Evolutionary conservation across 2,888 invertebrate genomes (phyloP), one percentile per base, ranked within the genome.

Genomic region (Eugnorisma glareosa): DNA sequence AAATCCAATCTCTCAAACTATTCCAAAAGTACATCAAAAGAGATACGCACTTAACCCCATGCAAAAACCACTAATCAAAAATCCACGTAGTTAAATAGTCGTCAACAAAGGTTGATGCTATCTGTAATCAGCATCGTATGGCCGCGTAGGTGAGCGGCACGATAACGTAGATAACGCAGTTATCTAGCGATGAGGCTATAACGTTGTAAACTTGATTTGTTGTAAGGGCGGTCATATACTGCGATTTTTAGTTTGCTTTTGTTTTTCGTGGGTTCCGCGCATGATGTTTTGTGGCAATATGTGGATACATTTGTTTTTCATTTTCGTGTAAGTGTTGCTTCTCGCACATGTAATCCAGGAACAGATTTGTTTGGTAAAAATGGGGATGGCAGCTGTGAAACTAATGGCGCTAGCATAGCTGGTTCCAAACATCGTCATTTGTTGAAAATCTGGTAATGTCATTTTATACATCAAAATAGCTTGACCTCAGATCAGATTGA

Each of bases 101-200:
- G 28, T 63, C 77, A 45, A 63, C 77, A 82, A 64, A 64, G 8
- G 48, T 76, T 31, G 28, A 61, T 54, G 40, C 21, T 77, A 79
- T 80, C 83, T 35, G 15, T 64, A 69, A 82, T 77, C 48, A 43
- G 43, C 40, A 40, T 67, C 43, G 54, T 83, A 68, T 13, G 43
- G 21, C 48, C 67, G 59, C 63, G 70, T 85, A 77, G 77, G 73
- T 73, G 54, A 67, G 64, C 57, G 45, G 40, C 69, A 37, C 54
- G 84, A 71, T 73, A 86, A 66, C 57, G 54, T 35, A 61, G 68
- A 83, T 80, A 85, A 78, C 70, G 48, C 61, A 57, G 37, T 79
- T 88, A 88, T 87, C 88, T 72, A 59, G 45, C 77, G 76, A 84
- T 84, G 79, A 77, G 71, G 75, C 88, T 82, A 82, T 79, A 64